Evolutionary conservation across 2,113 vertebrate genomes (phyloP).

Genomic region (Himantopus leucocephalus): DNA sequence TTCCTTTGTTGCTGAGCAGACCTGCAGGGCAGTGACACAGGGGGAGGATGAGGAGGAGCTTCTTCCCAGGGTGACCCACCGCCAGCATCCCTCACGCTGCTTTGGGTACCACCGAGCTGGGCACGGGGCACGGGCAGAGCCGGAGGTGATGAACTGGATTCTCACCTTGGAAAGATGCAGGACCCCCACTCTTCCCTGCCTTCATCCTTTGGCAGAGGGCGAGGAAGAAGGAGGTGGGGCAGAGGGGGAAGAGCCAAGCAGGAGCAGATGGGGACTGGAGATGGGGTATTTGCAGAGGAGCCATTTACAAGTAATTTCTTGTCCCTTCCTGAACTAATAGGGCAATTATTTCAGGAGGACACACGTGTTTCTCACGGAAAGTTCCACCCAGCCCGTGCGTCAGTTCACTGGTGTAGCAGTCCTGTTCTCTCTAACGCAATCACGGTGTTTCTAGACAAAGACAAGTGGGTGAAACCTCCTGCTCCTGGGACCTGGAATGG

Average conservation of each 20-base stretch:
- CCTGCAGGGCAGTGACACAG: background rate
- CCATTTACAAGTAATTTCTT: constrained; percentile 12
- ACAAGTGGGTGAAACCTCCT: background rate
- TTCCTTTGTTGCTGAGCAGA: background rate
- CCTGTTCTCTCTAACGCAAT: background rate
- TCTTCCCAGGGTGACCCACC: background rate
- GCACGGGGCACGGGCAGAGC: accelerated
- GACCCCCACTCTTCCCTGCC: background rate
- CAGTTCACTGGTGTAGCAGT: background rate
- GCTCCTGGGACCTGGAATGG: background rate
- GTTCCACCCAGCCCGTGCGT: background rate
- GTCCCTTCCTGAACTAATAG: constrained; percentile 58
- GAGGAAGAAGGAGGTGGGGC: background rate
- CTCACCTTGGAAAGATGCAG: background rate
- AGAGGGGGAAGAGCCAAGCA: background rate
- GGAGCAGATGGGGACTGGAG: background rate
- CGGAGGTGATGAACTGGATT: background rate
- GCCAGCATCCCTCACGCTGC: background rate
- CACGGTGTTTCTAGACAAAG: background rate
- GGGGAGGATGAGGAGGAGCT: background rate
- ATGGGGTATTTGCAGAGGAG: background rate
- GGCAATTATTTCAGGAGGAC: background rate
- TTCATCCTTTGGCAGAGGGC: background rate
- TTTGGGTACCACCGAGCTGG: background rate
- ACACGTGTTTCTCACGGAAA: constrained; percentile 35